Percentiles rank a stretch among this genome's conserved stretches.
Evolutionary conservation across 2,113 vertebrate genomes (phyloP).

Genomic region (Monopterus albus): DNA sequence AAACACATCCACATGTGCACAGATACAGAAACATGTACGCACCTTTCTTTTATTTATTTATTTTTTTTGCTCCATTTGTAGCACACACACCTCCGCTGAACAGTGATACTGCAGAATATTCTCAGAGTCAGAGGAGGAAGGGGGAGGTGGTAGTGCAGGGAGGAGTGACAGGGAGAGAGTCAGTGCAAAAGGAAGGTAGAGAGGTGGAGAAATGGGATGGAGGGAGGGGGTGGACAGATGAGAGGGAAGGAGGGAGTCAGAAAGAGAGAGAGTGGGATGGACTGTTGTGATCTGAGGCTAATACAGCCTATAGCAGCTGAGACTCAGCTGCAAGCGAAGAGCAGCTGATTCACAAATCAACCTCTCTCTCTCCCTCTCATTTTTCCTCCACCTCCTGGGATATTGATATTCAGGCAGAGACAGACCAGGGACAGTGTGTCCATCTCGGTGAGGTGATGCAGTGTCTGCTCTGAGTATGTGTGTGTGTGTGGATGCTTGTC

Average conservation of each 20-base stretch:
- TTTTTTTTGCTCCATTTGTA: slow-evolving; percentile 3
- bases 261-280: slow-evolving; percentile 1
- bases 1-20: background rate
- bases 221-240: slow-evolving; percentile 35
- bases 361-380: slow-evolving; percentile 30
- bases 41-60: too few relatives aligned
- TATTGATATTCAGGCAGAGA: slow-evolving; percentile 67
- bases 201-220: slow-evolving; percentile 33
- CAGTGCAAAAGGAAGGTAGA: slow-evolving; percentile 19
- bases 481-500: slow-evolving; percentile 35
- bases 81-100: slow-evolving; percentile 20
- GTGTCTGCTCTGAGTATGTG: slow-evolving; percentile 47
- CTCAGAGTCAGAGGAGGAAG: slow-evolving; percentile 13
- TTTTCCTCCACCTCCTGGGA: slow-evolving; percentile 39
- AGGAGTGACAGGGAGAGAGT: slow-evolving; percentile 24
- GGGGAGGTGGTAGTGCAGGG: too few relatives aligned
- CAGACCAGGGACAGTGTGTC: slow-evolving; percentile 59
- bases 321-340: slow-evolving; percentile 46
- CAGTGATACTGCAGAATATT: slow-evolving; percentile 73
- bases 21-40: background rate
- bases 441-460: slow-evolving; percentile 63
- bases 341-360: slow-evolving; percentile 62
- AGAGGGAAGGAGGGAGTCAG: slow-evolving; percentile 33
- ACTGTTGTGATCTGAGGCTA: slow-evolving; percentile 39
- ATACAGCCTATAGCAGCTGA: slow-evolving; percentile 39